Base-by-base conservation (phyloP, 2,113 vertebrate species). In the Salvelinus sp. region DNA sequence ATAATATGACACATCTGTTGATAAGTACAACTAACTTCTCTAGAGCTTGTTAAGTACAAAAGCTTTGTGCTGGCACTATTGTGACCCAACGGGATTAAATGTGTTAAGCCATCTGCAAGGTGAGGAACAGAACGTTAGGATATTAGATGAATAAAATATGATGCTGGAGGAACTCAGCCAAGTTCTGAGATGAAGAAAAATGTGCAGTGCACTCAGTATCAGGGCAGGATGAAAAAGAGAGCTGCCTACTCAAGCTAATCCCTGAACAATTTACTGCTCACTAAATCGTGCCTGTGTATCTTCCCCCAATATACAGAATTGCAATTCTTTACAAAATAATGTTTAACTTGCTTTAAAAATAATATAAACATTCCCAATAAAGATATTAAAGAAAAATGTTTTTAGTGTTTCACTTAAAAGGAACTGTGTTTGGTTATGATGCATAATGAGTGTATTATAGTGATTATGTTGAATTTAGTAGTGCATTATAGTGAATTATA, bases 81-180 rank as follows among this genome's bases (percentile, higher is more conserved):
- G 9, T 44, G 38, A 44, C 38, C 38, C 38, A 2, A 44, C 10
- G 7, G 38, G 38, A 44, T 44, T 44, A 44, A 44, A 44, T 44
- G 38, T 9, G 38, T 44, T 44, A 78, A 79, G 76, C 69, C 80
- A 80, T 48, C 80, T 64, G 82, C 82, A 76, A 75, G 76, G 65
- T 73, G 76, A 80, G 76, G 77, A 67, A 65, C 71, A 75, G 81
- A 82, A 80, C 80, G 78, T 79, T 76, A 79, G 82, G 79, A 80
- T 80, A 88, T 79, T 80, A 79, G 76, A 87, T 86, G 73, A 86
- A 90, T 87, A 79, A 84, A 82, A 84, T 74, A 88, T 90, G 78
- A 83, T 83, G 69, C 74, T 79, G 64, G 83, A 85, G 79, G 75
- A 79, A 38, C 38, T 38, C 38, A 38, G 38, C 38, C 38, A 84